phyloP scores from a whole-genome alignment of 2,888 invertebrate genomes.

The Anticlea derivata region DNA sequence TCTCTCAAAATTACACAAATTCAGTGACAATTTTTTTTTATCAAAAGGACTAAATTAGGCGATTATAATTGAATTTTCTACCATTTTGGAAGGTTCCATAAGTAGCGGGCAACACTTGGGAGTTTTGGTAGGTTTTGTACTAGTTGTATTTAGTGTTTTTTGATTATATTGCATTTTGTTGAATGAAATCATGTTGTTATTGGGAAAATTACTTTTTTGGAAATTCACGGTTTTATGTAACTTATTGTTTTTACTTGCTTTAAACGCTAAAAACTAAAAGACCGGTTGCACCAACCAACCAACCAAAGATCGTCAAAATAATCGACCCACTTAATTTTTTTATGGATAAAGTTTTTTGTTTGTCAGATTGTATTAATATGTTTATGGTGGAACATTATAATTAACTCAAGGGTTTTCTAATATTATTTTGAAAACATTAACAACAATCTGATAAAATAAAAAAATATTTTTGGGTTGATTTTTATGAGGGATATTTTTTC shows the following conservation, averaged over 20 bases:
- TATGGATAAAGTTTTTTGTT: too few relatives aligned
- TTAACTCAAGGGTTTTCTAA: too few relatives aligned
- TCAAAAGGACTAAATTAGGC: slow-evolving; percentile 1
- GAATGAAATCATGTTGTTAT: slow-evolving; percentile 60
- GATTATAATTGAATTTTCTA: slow-evolving; percentile 1
- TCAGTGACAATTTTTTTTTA: slow-evolving; percentile 4
- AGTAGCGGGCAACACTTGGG: slow-evolving; percentile 10
- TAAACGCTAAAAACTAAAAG: too few relatives aligned
- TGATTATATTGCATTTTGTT: slow-evolving; percentile 59
- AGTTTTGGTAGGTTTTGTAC: slow-evolving; percentile 45
- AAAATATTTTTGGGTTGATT: too few relatives aligned
- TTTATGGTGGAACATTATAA: too few relatives aligned
- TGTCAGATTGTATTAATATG: too few relatives aligned
- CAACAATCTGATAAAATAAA: too few relatives aligned
- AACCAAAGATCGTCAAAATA: too few relatives aligned
- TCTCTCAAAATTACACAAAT: not conserved
- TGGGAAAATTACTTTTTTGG: slow-evolving; percentile 23
- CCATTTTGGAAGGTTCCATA: slow-evolving; percentile 15
- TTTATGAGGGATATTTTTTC: too few relatives aligned
- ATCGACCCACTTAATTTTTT: too few relatives aligned
- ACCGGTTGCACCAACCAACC: not conserved
- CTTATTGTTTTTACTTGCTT: not conserved
- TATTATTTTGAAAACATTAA: too few relatives aligned
- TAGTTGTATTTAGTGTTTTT: slow-evolving; percentile 53
- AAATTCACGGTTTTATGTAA: not conserved